Base-by-base conservation (phyloP, 1,140 invertebrate species). In the Charaxes varanes region DNA sequence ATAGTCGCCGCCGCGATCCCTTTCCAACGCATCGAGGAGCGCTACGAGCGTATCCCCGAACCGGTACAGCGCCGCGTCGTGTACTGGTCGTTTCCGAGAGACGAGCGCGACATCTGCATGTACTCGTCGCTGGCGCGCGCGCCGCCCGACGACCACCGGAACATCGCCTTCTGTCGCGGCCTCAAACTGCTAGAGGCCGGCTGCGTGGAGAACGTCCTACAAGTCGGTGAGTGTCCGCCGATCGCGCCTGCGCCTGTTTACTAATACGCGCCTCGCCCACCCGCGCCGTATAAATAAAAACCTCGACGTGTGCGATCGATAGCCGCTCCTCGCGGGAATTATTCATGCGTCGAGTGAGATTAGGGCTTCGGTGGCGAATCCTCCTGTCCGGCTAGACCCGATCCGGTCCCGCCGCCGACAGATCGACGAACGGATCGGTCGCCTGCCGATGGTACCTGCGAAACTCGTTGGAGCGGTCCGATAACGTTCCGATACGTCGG, bases 21-120 rank as follows among this genome's bases (percentile, higher is more conserved):
- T 30, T 95, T 95, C 85, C 92, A 94, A 81, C 87, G 90, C 53
- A 93, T 95, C 73, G 93, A 95, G 85, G 92, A 95, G 80, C 88
- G 91, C 49, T 94, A 93, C 78, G 91, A 93, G 62, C 88, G 93
- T 53, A 94, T 95, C 70, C 93, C 93, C 22, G 93, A 95, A 81
- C 93, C 93, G 43, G 93, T 95, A 61, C 94, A 95, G 78, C 87
- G 92, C 42, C 87, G 92, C 68, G 92, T 95, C 68, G 93, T 95
- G 64, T 95, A 90, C 86, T 94, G 93, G 92, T 94, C 93, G 36
- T 95, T 95, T 80, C 94, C 93, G 44, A 83, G 93, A 54, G 91
- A 94, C 79, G 93, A 95, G 80, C 85, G 90, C 60, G 93, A 94
- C 84, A 94, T 95, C 71, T 93, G 91, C 76, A 94, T 95, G 92